These are phyloP conservation scores for Psylliodes chrysocephalus DNA, from an alignment of 2,888 invertebrate genomes.

Conservation along the genomic window DNA sequence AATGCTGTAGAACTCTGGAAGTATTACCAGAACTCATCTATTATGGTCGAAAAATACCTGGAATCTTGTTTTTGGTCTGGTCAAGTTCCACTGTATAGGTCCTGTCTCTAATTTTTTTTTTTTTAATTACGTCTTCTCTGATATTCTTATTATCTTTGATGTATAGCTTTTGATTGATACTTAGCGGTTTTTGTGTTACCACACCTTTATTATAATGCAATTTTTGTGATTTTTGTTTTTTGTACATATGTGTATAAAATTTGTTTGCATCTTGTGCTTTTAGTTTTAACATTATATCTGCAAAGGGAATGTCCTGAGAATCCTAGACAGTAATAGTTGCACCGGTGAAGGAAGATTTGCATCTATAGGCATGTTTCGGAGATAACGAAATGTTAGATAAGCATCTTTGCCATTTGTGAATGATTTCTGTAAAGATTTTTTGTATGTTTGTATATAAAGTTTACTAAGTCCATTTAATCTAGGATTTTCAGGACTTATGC, in stretches of 20 bases:
- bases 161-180: background rate
- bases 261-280: slow-evolving; percentile 2
- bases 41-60: no score
- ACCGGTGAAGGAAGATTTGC: slow-evolving; percentile 24
- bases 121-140: background rate
- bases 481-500: slow-evolving; percentile 28
- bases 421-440: slow-evolving; percentile 36
- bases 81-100: no score
- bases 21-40: no score
- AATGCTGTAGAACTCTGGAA: no score
- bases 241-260: background rate
- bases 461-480: slow-evolving; percentile 37
- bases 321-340: slow-evolving; percentile 24
- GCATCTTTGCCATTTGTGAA: slow-evolving; percentile 24
- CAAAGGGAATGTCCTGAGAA: background rate
- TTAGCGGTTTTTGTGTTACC: background rate
- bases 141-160: background rate
- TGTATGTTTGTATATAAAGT: slow-evolving; percentile 33
- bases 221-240: background rate
- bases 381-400: slow-evolving; percentile 27
- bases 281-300: slow-evolving; percentile 4
- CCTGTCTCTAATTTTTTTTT: background rate
- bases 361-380: slow-evolving; percentile 35
- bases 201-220: slow-evolving; percentile 2
- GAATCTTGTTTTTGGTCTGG: no score